Evolutionary conservation across 1,140 invertebrate species (phyloP).

Genomic region (Caenorhabditis elegans): WBcel235 BX284603.4:509501-510000

Average conservation of each 20-base stretch:
- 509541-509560: conserved; percentile 65
- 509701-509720: conserved; percentile 52
- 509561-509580: conserved; percentile 64
- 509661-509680: conserved; percentile 58
- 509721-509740: conserved; percentile 17
- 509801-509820: conserved; percentile 64
- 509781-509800: conserved; percentile 55
- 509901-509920: conserved; percentile 64
- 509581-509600: conserved; percentile 65
- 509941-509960: too few relatives aligned
- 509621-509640: conserved; percentile 62
- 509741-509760: conserved; percentile 53
- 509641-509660: conserved; percentile 62
- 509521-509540: conserved; percentile 60
- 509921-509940: too few relatives aligned
- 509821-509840: conserved; percentile 66
- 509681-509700: conserved; percentile 62
- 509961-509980: too few relatives aligned
- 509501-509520: conserved; percentile 58
- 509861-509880: conserved; percentile 62
- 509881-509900: conserved; percentile 65
- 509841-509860: conserved; percentile 64
- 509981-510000: too few relatives aligned
- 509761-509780: conserved; percentile 63
- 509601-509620: conserved; percentile 59